Percentiles rank a stretch among this genome's conserved stretches.
Evolutionary conservation across 2,888 invertebrate genomes (phyloP).

Genomic region (Acrocyrtus sp.): DNA sequence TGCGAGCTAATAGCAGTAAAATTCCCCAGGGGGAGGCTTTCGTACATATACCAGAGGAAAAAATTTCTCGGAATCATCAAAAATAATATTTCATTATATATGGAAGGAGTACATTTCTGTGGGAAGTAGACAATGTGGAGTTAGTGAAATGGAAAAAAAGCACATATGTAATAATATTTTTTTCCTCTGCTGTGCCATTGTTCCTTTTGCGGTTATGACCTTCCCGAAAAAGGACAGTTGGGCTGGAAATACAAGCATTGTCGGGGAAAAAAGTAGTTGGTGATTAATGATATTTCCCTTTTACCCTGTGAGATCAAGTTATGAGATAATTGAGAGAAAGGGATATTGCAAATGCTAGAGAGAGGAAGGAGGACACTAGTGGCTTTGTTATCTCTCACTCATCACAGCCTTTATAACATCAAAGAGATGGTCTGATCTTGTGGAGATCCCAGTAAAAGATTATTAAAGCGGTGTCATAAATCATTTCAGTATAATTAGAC

Average conservation of each 20-base stretch:
- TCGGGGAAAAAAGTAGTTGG: too few relatives aligned
- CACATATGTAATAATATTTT: neutral
- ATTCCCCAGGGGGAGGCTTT: too few relatives aligned
- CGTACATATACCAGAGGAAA: too few relatives aligned
- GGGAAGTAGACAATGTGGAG: too few relatives aligned
- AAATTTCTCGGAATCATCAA: neutral
- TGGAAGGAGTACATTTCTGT: too few relatives aligned
- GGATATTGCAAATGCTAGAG: neutral
- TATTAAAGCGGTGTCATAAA: neutral
- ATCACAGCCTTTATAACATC: neutral
- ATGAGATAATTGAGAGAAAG: conserved; percentile 27
- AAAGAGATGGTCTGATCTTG: neutral
- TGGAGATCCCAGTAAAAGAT: too few relatives aligned
- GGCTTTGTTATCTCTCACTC: neutral
- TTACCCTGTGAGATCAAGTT: neutral
- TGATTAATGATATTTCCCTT: conserved; percentile 23
- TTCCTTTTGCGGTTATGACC: conserved; percentile 8
- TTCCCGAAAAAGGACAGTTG: conserved; percentile 27
- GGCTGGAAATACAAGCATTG: neutral
- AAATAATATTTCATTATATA: neutral
- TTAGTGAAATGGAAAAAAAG: neutral
- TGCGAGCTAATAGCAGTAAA: too few relatives aligned
- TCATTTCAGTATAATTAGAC: neutral
- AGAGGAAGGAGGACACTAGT: neutral
- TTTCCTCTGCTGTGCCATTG: conserved; percentile 9